Base-by-base conservation (phyloP, 2,888 invertebrate genomes). In the Heliconius sara region DNA sequence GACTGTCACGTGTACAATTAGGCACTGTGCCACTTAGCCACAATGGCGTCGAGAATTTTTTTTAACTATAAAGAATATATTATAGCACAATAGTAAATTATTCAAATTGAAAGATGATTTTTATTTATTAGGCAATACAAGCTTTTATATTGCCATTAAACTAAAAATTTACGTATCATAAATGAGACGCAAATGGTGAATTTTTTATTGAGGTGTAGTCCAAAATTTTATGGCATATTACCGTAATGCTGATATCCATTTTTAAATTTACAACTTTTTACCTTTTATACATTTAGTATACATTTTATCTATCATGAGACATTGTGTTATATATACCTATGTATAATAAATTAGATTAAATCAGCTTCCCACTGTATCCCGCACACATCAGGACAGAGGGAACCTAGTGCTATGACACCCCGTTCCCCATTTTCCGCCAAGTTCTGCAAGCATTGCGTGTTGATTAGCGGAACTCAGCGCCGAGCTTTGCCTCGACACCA, bases 171-270 rank as follows among this genome's bases (percentile, higher is more conserved):
- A 60, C 30, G 57, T 68, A 39, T 68, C 78, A 66, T 78, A 78
- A 78, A 74, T 16, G 60, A 74, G 60, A 43, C 68, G n/a, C 66
- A 78, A 68, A 78, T 78, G 78, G 74, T 22, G 34, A 78, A 71
- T 25, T 39, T 65, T 74, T 75, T 75, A 75, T 65, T 60, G 60
- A 39, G 63, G 65, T 75, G 39, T 75, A 75, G 60, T 63, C 39
- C 60, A 39, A 65, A 43, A 65, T 80, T 82, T 80, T 80, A 82
- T 82, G 60, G 80, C 67, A 63, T 75, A 67, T 77, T 65, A 77
- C 79, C 79, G 77, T 80, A 79, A 34, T 52, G 52, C 52, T 60
- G 60, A 43, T 63, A 76, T 76, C 47, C 63, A 27, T 73, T 71
- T 81, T 81, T 63, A 75, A 65, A 73, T 78, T 78, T 65, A 75